Base-by-base conservation (phyloP, 2,888 invertebrate genomes). In the Pristionchus japonicus region DNA sequence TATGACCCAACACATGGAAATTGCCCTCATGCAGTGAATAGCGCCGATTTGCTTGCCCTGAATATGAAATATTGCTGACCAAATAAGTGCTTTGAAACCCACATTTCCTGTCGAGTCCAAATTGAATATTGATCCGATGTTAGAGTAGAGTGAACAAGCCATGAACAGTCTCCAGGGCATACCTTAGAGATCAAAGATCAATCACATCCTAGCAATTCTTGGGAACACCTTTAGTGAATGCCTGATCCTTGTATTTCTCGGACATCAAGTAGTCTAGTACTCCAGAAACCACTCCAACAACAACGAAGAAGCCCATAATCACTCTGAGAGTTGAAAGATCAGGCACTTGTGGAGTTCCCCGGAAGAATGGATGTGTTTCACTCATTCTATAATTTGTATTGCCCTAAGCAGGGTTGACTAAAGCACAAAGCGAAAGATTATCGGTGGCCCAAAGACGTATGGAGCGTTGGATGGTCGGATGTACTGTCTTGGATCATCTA, bases 11-110 rank as follows among this genome's bases (percentile, higher is more conserved):
- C 57, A 40, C 74, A 87, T 87, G 0, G 87, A 87, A 40, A 87
- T 15, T 9, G 47, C 34, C 3, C 87, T 80, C 34, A 87, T 61
- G n/a, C 87, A 87, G 31, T 87, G 87, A 57, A 87, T 57, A 11
- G 87, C 57, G n/a, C 23, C 77, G 80, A 87, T 87, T 57, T 87
- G 87, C 20, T 57, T 57, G 11, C 34, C 87, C 86, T 86, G 15
- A 52, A 43, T 17, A 70, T 70, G 3, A 34, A 37, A 23, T 2
- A 80, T 20, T n/a, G 47, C 27, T 47, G 13, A 74, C 40, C 9
- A n/a, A 27, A 27, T 34, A 13, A 13, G n/a, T n/a, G n/a, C n/a
- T n/a, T n/a, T n/a, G n/a, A n/a, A n/a, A n/a, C n/a, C n/a, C n/a
- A 86, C 86, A 61, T 87, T 87, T n/a, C 47, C 47, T 4, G 43